These are phyloP conservation scores for Bettongia penicillata DNA, from an alignment of 2,113 vertebrate species.

Conservation along the genomic window DNA sequence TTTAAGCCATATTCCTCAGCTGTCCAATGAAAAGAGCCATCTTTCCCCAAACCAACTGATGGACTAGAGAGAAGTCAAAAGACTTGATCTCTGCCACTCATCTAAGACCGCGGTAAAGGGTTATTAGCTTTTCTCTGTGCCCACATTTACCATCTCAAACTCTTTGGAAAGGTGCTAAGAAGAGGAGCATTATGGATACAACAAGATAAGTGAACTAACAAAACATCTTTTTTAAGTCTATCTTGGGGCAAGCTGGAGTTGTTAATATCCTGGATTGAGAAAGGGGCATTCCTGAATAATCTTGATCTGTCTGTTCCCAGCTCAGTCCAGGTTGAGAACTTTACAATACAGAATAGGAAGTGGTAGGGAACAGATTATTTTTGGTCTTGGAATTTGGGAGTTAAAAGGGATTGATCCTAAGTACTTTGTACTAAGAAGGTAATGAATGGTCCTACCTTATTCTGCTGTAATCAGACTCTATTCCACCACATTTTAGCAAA, in stretches of 20 bases:
- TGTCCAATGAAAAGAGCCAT: neutral
- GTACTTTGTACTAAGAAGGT: neutral
- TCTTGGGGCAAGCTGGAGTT: neutral
- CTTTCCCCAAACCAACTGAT: neutral
- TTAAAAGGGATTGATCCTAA: neutral
- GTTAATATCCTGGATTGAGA: neutral
- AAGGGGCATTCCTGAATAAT: neutral
- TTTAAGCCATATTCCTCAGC: neutral
- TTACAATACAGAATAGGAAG: neutral
- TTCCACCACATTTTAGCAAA: neutral
- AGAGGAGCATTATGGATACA: neutral
- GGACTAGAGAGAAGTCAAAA: neutral
- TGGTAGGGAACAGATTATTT: neutral
- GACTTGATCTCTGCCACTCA: neutral
- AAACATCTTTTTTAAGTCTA: neutral
- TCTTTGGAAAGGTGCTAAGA: neutral
- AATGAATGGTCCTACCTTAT: neutral
- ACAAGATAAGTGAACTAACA: neutral
- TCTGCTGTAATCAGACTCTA: neutral
- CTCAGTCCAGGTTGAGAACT: neutral
- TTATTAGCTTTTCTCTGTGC: neutral
- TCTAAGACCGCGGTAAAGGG: neutral
- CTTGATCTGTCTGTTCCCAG: neutral
- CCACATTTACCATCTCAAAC: neutral
- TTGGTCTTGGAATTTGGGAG: neutral